Evolutionary conservation across 2,888 invertebrate species (phyloP), one percentile per base, ranked within the genome.

Genomic region (Hoplodrina ambigua): DNA sequence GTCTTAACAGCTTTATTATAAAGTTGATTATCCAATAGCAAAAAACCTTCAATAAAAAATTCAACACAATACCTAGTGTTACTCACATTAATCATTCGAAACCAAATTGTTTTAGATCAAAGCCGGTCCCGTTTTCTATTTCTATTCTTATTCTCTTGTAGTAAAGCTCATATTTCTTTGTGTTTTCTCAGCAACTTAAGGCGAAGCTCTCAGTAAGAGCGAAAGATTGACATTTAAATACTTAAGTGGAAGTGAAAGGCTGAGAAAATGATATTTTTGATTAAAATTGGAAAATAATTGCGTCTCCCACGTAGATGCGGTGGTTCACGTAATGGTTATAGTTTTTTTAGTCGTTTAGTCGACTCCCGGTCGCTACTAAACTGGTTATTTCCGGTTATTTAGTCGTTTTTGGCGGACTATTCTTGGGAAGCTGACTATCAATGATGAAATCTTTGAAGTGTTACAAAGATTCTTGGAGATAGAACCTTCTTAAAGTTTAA

Each of bases 231-330:
- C 95, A 96, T 96, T 95, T 96, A 95, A 96, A 95, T 95, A 91
- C 90, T 93, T 94, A 94, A 94, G 93, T 94, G 94, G 95, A 95
- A 94, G 95, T 94, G 95, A 96, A 95, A 95, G 93, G 93, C 90
- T 90, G 90, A 90, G 91, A 91, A 92, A 92, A 92, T 90, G 91
- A 93, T 94, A 94, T 95, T 95, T 95, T 95, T 94, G 94, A 96
- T 95, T 95, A 95, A 95, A 96, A 96, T 95, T 95, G 94, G 93
- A 95, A 94, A 93, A 96, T 96, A 95, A 96, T 96, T 95, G 95
- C 92, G 92, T 94, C 95, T 96, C 95, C 94, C 95, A 95, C 94
- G 95, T 91, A 90, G 92, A 73, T 72, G 80, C 75, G 73, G 77
- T 89, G 88, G 88, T 88, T 89, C 88, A 85, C 81, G 88, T 93